phyloP scores from a whole-genome alignment of 1,140 invertebrate species.

The Lethocerus indicus region DNA sequence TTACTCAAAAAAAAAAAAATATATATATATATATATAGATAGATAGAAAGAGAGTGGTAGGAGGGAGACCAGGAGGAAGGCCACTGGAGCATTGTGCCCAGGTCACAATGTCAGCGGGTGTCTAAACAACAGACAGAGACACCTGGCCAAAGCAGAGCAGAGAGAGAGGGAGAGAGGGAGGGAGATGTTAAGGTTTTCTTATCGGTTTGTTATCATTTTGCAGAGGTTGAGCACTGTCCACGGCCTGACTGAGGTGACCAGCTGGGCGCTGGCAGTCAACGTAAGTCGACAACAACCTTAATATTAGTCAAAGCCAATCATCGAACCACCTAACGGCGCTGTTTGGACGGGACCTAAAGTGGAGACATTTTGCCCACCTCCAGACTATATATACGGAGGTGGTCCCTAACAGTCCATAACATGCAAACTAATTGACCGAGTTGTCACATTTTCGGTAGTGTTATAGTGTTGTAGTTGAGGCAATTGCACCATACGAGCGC shows the following conservation, averaged over 20 bases:
- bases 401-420: no score
- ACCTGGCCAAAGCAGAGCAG: background rate
- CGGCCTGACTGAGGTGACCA: background rate
- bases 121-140: no score
- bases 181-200: background rate
- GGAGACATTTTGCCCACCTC: background rate
- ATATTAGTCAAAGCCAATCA: background rate
- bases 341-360: background rate
- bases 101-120: no score
- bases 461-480: no score
- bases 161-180: background rate
- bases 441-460: no score
- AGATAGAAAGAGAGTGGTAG: background rate
- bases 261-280: background rate
- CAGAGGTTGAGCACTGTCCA: background rate
- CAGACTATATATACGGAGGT: background rate
- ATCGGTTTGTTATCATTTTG: background rate
- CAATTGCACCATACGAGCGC: no score
- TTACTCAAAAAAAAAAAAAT: background rate
- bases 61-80: background rate
- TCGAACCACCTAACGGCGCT: background rate
- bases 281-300: background rate
- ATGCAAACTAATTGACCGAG: no score
- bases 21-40: background rate
- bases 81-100: no score